phyloP scores from a whole-genome alignment of 2,888 invertebrate genomes.

The Synanthedon formicaeformis region DNA sequence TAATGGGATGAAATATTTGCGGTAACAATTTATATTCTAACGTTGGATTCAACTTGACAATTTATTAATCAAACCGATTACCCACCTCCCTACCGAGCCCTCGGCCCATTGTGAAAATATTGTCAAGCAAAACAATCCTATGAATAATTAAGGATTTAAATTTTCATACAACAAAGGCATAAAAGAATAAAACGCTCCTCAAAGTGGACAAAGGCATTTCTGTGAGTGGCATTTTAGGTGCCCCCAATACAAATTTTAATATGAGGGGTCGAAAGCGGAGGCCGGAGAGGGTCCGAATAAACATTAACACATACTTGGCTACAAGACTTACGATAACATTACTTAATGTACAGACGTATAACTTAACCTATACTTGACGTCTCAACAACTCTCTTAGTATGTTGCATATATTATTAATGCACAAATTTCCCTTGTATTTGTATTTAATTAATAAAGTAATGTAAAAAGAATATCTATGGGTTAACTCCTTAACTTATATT shows the following conservation, averaged over 20 bases:
- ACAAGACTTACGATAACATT: background rate
- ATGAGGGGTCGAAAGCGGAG: slow-evolving; percentile 26
- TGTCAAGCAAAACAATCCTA: slow-evolving; percentile 65
- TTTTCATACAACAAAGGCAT: slow-evolving; percentile 66
- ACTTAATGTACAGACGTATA: background rate
- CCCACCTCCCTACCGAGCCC: slow-evolving; percentile 44
- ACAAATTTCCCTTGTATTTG: background rate
- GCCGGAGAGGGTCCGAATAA: slow-evolving; percentile 18
- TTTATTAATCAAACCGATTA: slow-evolving; percentile 71
- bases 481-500: no score
- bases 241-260: slow-evolving; percentile 46
- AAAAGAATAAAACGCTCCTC: slow-evolving; percentile 63
- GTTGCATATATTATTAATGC: background rate
- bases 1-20: slow-evolving; percentile 68
- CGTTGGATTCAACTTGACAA: slow-evolving; percentile 69
- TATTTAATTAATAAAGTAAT: background rate
- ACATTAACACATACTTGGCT: slow-evolving; percentile 22
- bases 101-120: slow-evolving; percentile 68
- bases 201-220: slow-evolving; percentile 62
- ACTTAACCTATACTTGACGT: no score
- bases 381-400: no score
- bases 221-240: slow-evolving; percentile 54
- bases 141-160: slow-evolving; percentile 71
- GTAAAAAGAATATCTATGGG: no score
- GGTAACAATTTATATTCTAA: slow-evolving; percentile 69